Base-by-base conservation (phyloP, 2,797 vertebrate genomes). In the Parambassis ranga region DNA sequence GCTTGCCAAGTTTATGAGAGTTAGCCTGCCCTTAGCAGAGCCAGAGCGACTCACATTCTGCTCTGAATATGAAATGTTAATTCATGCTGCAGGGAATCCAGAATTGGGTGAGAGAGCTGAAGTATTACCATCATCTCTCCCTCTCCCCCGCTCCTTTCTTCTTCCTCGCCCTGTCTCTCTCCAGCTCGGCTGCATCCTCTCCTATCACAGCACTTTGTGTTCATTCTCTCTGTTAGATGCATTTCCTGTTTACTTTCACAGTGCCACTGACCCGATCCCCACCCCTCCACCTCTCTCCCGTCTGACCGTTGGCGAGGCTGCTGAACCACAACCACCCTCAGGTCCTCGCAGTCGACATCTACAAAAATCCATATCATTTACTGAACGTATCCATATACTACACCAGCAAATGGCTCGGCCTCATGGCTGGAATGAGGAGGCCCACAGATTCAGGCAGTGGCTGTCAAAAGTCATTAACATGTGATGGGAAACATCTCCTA, bases 31-130 rank as follows among this genome's bases (percentile, higher is more conserved):
- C 71, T 77, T 57, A 87, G 89, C 83, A 66, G 76, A 85, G 82
- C 76, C 79, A 63, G 77, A 83, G 68, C 64, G 61, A 77, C 79
- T 88, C 81, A 72, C 78, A 84, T 84, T 90, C 81, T 83, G 77
- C 84, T 85, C 82, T 74, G 80, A 90, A 91, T 87, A 80, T 83
- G 75, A 91, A 92, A 92, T 91, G 89, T 90, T 92, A 92, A 92
- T 92, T 90, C 85, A 69, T 65, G 86, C 91, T 83, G 79, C 78
- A 66, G 91, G 89, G 81, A 50, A 81, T 81, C 71, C 76, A 79
- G 76, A 77, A 86, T 83, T 87, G 86, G 82, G 79, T 31, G 71
- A 89, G 79, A 88, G 80, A 83, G 79, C 70, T 51, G 64, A 76
- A 22, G 33, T 78, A 79, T 76, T 64, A 62, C 78, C 71, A 74